A percentile compares a stretch with the other conserved stretches of the same genome.
Evolutionary conservation across 2,113 vertebrate species (phyloP).

Genomic region (Ovis canadensis): DNA sequence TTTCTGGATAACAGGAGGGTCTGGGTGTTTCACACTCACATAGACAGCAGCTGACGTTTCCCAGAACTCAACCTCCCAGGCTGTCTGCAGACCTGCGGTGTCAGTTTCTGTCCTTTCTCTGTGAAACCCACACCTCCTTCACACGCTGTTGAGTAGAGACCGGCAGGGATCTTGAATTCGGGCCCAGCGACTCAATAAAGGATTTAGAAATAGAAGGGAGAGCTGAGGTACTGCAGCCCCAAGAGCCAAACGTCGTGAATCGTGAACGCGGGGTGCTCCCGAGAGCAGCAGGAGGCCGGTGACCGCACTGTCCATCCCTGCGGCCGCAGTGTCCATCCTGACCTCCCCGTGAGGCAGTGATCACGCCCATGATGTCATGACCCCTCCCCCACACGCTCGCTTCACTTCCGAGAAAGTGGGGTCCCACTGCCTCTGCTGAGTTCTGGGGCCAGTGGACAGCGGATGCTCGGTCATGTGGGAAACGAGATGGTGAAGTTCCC

Average conservation of each 20-base stretch:
- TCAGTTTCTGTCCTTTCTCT: slow-evolving; percentile 29
- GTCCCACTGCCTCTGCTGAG: background rate
- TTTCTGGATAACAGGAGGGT: rapidly evolving
- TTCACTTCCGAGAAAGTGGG: background rate
- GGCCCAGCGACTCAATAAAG: background rate
- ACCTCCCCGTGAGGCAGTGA: background rate
- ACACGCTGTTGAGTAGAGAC: background rate
- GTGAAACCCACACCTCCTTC: background rate
- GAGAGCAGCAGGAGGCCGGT: background rate
- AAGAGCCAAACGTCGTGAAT: rapidly evolving
- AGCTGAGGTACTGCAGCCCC: background rate
- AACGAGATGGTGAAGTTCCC: background rate
- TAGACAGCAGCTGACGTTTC: background rate
- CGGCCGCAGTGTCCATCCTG: background rate
- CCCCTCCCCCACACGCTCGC: rapidly evolving
- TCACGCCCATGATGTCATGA: rapidly evolving
- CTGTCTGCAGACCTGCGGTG: background rate
- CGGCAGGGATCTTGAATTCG: rapidly evolving
- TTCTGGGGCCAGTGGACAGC: rapidly evolving
- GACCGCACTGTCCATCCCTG: background rate
- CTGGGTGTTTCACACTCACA: background rate
- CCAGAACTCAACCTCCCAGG: background rate
- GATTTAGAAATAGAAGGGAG: slow-evolving; percentile 6
- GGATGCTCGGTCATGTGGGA: rapidly evolving
- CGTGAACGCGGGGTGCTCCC: background rate